phyloP scores from a whole-genome alignment of 1,140 invertebrate genomes.

The Heterodera carotae region DNA sequence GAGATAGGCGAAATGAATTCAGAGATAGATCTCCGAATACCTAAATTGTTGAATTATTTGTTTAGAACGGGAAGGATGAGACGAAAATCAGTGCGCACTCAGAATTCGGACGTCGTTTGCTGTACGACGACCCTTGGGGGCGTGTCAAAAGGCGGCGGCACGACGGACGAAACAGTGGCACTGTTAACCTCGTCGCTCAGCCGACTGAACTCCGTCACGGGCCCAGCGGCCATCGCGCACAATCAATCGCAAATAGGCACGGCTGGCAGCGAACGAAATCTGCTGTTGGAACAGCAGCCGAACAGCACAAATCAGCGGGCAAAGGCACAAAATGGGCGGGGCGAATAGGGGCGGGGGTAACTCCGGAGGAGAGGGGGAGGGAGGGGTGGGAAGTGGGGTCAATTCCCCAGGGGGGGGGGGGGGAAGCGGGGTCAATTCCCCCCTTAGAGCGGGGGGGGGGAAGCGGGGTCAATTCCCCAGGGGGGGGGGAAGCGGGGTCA shows the following conservation, averaged over 20 bases:
- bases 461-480: too few species aligned
- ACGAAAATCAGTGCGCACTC: conserved; percentile 47
- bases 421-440: too few species aligned
- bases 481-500: too few species aligned
- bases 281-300: conserved; percentile 1
- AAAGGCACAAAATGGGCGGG: background rate
- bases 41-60: background rate
- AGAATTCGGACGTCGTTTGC: conserved; percentile 40
- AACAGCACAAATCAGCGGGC: background rate
- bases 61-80: conserved; percentile 15
- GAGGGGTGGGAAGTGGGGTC: too few species aligned
- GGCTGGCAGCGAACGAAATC: conserved; percentile 3
- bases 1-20: too few species aligned
- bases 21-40: too few species aligned
- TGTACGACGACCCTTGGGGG: conserved; percentile 1
- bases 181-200: background rate
- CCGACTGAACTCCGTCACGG: conserved; percentile 3
- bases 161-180: background rate
- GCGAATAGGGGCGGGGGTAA: too few species aligned
- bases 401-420: too few species aligned
- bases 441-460: too few species aligned
- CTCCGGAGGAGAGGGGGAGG: too few species aligned
- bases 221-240: background rate
- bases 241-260: background rate
- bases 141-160: background rate